Percentiles rank a stretch among this genome's conserved stretches.
Conservation (phyloP, 2,113 vertebrate species). For the Fregetta grallaria region DNA sequence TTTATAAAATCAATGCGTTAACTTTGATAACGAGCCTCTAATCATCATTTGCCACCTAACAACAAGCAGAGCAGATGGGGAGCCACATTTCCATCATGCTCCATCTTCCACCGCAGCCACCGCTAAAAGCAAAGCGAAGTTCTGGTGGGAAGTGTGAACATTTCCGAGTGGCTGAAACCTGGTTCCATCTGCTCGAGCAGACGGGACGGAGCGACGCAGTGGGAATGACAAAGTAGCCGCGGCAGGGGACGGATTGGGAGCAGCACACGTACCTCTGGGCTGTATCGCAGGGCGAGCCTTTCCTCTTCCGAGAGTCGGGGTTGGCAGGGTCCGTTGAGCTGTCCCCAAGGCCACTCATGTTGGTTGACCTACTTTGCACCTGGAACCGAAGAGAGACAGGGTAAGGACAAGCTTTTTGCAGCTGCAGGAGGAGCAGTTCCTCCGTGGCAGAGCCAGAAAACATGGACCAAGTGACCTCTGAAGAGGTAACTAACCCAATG, state of each 20-base stretch:
- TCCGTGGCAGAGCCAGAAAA: neutral
- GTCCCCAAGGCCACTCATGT: constrained; percentile 95
- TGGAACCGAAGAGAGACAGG: constrained; percentile 42
- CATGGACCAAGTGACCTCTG: neutral
- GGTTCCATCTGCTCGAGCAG: constrained; percentile 58
- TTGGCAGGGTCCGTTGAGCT: constrained; percentile 85
- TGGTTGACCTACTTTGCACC: constrained; percentile 87
- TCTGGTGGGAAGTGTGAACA: constrained; percentile 52
- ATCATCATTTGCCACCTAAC: constrained; percentile 4
- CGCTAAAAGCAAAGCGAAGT: constrained; percentile 4
- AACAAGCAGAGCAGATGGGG: constrained; percentile 25
- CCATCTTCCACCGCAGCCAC: constrained; percentile 22
- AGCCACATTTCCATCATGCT: neutral
- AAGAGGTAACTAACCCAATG: neutral
- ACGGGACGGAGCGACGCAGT: neutral
- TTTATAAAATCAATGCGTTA: neutral
- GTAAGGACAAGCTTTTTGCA: neutral
- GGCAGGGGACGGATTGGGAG: neutral
- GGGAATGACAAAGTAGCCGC: neutral
- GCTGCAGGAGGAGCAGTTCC: neutral
- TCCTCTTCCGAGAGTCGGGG: constrained; percentile 91
- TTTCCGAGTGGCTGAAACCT: neutral
- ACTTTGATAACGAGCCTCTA: constrained; percentile 1
- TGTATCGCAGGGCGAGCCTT: constrained; percentile 89
- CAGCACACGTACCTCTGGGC: constrained; percentile 81